Evolutionary conservation across 2,797 vertebrate genomes (phyloP).

Genomic region (Pseudochirops cupreus): DNA sequence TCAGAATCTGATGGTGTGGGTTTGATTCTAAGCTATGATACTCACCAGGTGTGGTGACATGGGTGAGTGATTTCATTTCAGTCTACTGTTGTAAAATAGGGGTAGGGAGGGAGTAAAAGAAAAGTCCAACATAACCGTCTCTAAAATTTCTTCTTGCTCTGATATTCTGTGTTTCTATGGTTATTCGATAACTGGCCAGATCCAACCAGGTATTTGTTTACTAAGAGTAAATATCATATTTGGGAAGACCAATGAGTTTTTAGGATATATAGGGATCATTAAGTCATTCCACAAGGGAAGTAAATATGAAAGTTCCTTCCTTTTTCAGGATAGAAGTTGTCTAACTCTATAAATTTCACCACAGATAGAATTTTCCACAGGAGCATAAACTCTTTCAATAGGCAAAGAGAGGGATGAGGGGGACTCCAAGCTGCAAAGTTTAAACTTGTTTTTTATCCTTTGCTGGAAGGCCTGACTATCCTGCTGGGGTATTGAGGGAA

Average conservation of each 20-base stretch:
- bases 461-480: slow-evolving; percentile 63
- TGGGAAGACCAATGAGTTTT: background rate
- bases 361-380: background rate
- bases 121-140: background rate
- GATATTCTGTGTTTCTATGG: background rate
- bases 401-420: slow-evolving; percentile 12
- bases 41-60: background rate
- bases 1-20: background rate
- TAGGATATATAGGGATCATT: background rate
- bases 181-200: background rate
- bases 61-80: background rate
- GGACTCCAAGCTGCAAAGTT: background rate
- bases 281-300: background rate
- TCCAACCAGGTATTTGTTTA: background rate
- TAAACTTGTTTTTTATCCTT: background rate
- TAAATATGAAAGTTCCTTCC: background rate
- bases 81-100: background rate
- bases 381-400: background rate
- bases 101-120: background rate
- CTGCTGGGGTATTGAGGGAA: slow-evolving; percentile 32
- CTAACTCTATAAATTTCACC: background rate
- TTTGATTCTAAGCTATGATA: background rate
- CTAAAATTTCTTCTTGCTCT: background rate
- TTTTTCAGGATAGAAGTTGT: background rate
- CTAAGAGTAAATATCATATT: background rate